Conservation (phyloP, 2,888 invertebrate species). For the Pyrochroa serraticornis region DNA sequence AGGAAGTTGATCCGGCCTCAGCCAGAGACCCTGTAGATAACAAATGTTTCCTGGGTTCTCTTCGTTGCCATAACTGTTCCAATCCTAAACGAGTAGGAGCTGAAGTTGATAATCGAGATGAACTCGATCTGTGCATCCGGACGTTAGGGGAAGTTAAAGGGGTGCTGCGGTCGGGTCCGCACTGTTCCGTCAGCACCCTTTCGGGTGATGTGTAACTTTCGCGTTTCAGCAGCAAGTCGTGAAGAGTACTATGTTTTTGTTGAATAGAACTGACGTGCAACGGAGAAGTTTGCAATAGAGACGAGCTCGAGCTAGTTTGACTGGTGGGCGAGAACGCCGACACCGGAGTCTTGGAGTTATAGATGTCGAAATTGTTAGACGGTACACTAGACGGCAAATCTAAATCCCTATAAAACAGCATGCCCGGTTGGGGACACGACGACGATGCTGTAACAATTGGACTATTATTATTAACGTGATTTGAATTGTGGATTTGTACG, state of each 20-base stretch:
- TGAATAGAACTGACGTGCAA: conserved; percentile 50
- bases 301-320: conserved; percentile 69
- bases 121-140: conserved; percentile 49
- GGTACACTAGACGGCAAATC: conserved; percentile 55
- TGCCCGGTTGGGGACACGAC: conserved; percentile 47
- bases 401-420: conserved; percentile 49
- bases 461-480: conserved; percentile 46
- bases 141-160: conserved; percentile 36
- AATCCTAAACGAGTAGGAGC: conserved; percentile 84
- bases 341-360: conserved; percentile 47
- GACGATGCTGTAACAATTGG: conserved; percentile 40
- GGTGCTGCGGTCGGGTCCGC: conserved; percentile 63
- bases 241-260: conserved; percentile 61
- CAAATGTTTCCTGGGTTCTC: conserved; percentile 86
- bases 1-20: conserved; percentile 85
- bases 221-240: conserved; percentile 73
- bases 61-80: conserved; percentile 84
- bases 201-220: conserved; percentile 64
- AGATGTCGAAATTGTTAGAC: conserved; percentile 61
- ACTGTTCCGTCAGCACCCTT: conserved; percentile 64
- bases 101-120: conserved; percentile 80
- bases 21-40: conserved; percentile 83
- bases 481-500: conserved; percentile 40
- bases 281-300: conserved; percentile 59
- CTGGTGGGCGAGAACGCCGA: conserved; percentile 71